Conservation (phyloP, 2,113 vertebrate species). For the Misgurnus anguillicaudatus region DNA sequence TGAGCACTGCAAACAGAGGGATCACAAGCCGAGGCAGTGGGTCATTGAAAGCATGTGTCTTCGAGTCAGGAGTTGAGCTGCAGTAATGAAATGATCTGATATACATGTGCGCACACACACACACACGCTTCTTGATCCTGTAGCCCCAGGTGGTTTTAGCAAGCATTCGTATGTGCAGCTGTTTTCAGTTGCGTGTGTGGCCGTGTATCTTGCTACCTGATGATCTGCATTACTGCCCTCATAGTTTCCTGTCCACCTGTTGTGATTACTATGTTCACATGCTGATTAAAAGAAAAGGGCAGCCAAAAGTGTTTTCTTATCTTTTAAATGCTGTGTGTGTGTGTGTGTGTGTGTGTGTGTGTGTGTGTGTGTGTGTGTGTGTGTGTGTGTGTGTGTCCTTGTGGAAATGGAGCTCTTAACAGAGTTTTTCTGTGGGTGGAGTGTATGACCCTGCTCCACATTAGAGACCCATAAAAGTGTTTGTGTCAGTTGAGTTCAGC, state of each 20-base stretch:
- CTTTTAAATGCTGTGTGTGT: neutral
- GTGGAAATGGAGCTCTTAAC: neutral
- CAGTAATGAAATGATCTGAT: constrained; percentile 43
- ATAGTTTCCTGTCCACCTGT: constrained; percentile 16
- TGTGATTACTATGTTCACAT: neutral
- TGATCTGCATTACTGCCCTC: neutral
- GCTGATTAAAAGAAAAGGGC: constrained; percentile 14
- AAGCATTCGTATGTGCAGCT: neutral
- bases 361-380: neutral
- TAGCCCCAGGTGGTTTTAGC: neutral
- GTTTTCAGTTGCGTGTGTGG: constrained; percentile 25
- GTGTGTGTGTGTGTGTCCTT: neutral
- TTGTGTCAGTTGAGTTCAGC: constrained; percentile 41
- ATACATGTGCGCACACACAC: neutral
- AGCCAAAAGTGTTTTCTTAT: constrained; percentile 22
- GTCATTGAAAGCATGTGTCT: constrained; percentile 26
- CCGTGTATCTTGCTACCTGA: neutral
- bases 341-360: neutral
- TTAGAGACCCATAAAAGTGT: constrained; percentile 39
- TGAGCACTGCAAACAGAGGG: neutral
- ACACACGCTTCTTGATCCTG: constrained; percentile 12
- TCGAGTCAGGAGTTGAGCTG: constrained; percentile 38
- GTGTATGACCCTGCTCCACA: constrained; percentile 34
- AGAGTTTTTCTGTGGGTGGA: constrained; percentile 22
- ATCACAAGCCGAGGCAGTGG: constrained; percentile 13